Percentiles rank a stretch among this genome's conserved stretches.
Evolutionary conservation across 2,797 vertebrate species (phyloP).

Genomic region (Pagetopsis macropterus): DNA sequence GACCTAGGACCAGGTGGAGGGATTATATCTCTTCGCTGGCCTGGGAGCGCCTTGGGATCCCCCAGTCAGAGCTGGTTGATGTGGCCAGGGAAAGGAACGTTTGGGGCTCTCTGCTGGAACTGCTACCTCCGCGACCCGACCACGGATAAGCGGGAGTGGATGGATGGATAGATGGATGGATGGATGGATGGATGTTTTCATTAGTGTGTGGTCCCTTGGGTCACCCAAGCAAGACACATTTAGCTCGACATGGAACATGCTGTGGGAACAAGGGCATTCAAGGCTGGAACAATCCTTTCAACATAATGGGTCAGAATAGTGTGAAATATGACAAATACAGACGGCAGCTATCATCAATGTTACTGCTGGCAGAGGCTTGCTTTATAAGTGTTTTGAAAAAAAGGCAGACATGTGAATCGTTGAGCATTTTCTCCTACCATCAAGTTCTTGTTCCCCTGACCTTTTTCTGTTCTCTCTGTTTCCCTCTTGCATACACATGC

Average conservation of each 20-base stretch:
- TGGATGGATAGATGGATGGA: too few relatives aligned
- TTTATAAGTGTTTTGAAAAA: background rate
- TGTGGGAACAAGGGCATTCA: slow-evolving; percentile 22
- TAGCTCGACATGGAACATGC: slow-evolving; percentile 27
- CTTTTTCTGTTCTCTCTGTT: background rate
- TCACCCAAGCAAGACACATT: slow-evolving; percentile 9
- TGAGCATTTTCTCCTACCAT: background rate
- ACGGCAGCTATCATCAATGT: too few relatives aligned
- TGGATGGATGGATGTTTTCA: slow-evolving; percentile 9
- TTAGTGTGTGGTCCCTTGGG: slow-evolving; percentile 36
- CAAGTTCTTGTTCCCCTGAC: background rate
- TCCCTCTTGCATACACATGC: background rate
- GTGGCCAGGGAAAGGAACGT: too few relatives aligned
- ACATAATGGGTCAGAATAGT: background rate
- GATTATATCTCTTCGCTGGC: too few relatives aligned
- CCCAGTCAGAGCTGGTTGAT: too few relatives aligned
- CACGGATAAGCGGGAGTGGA: too few relatives aligned
- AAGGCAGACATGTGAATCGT: background rate
- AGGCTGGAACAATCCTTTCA: background rate
- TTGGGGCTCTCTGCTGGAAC: too few relatives aligned
- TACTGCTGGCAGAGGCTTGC: background rate
- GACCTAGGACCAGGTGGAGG: too few relatives aligned
- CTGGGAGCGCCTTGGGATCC: too few relatives aligned
- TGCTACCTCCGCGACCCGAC: too few relatives aligned
- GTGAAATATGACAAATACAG: slow-evolving; percentile 3